phyloP scores from a whole-genome alignment of 2,113 vertebrate species.

The Tautogolabrus adspersus region DNA sequence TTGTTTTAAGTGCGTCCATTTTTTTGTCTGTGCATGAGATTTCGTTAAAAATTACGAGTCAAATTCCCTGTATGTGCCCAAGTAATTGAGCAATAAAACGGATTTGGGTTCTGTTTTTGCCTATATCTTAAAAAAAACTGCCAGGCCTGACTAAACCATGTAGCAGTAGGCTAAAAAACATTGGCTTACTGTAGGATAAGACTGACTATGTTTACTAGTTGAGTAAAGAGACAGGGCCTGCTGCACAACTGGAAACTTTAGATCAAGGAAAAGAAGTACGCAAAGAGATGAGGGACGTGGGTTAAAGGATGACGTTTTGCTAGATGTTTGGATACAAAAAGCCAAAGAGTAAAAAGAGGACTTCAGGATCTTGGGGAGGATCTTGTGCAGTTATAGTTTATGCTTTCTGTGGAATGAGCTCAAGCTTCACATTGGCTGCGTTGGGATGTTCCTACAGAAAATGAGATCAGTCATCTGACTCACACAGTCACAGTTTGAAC shows the following conservation, averaged over 20 bases:
- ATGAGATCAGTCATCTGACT: not conserved
- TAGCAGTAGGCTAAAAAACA: no score
- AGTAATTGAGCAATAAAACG: no score
- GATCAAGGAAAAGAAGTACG: not conserved
- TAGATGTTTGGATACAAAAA: conserved; percentile 1
- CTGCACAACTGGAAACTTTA: not conserved
- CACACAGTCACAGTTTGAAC: not conserved
- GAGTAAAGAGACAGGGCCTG: not conserved
- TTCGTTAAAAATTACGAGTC: no score
- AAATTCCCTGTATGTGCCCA: no score
- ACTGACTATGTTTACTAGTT: no score
- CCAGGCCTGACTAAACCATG: no score
- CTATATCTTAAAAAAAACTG: no score
- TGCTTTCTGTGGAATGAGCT: not conserved
- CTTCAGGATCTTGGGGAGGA: conserved; percentile 5
- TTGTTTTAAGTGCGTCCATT: no score
- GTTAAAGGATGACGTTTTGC: not conserved
- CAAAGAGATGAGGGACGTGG: conserved; percentile 7
- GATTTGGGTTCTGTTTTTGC: no score
- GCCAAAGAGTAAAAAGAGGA: not conserved
- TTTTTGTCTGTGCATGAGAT: no score
- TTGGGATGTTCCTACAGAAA: not conserved
- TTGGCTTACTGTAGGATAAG: no score
- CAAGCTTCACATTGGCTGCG: conserved; percentile 16
- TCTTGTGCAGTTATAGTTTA: conserved; percentile 6